phyloP scores from a whole-genome alignment of 2,888 invertebrate species.

The Papilio elwesi region DNA sequence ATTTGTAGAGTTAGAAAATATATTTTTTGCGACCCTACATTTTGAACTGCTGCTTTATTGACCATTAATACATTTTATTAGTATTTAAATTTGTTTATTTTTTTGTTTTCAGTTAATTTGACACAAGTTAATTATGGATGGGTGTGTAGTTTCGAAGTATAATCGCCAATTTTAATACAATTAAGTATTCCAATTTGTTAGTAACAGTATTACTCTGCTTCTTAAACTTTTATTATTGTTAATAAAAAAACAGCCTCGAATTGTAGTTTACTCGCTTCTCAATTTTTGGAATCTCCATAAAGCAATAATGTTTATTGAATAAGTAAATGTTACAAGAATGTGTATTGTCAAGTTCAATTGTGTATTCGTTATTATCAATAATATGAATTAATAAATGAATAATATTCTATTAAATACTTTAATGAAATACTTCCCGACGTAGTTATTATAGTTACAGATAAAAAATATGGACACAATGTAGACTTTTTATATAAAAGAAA shows the following conservation, averaged over 20 bases:
- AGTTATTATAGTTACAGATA: not conserved
- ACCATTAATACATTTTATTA: constrained; percentile 8
- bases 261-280: constrained; percentile 16
- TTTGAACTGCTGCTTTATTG: not conserved
- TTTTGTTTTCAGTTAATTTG: constrained; percentile 81
- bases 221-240: constrained; percentile 49
- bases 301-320: constrained; percentile 3
- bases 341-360: constrained; percentile 3
- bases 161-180: constrained; percentile 37
- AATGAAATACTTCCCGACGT: not conserved
- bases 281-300: not conserved
- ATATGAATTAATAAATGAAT: not conserved
- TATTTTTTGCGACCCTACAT: not conserved
- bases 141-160: constrained; percentile 71
- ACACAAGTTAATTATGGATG: constrained; percentile 72
- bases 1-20: not conserved
- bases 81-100: constrained; percentile 59
- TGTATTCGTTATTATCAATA: constrained; percentile 20
- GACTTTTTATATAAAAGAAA: constrained; percentile 10
- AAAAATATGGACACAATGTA: not conserved
- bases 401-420: not conserved
- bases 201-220: constrained; percentile 54
- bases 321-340: not conserved
- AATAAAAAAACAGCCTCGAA: constrained; percentile 51
- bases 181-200: constrained; percentile 46